Conservation (phyloP, 2,113 vertebrate species). For the Gobiocypris rarus region DNA sequence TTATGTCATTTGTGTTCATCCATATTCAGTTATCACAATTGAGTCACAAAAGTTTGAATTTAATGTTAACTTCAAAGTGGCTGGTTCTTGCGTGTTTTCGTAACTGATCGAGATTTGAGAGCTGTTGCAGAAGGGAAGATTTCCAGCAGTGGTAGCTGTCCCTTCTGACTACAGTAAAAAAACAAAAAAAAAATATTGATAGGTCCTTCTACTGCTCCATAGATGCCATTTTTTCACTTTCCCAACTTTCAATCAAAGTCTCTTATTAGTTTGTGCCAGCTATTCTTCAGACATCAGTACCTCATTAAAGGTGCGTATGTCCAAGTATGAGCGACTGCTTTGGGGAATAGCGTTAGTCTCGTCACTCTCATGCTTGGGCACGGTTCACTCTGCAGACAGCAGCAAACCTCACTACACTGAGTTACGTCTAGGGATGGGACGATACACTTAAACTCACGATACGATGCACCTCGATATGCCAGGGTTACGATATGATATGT, state of each 20-base stretch:
- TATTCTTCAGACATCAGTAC: slow-evolving; percentile 20
- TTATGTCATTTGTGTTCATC: not conserved
- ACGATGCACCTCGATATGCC: too few species aligned
- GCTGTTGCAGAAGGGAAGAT: not conserved
- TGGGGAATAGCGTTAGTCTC: slow-evolving; percentile 34
- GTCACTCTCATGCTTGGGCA: not conserved
- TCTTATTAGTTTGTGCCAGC: slow-evolving; percentile 23
- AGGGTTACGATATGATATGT: too few species aligned
- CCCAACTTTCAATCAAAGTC: slow-evolving; percentile 13
- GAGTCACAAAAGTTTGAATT: not conserved
- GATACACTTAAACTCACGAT: too few species aligned
- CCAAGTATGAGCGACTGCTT: slow-evolving; percentile 10
- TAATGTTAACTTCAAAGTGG: not conserved
- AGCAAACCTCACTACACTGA: slow-evolving; percentile 18
- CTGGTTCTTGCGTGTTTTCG: not conserved
- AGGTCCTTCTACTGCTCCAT: not conserved
- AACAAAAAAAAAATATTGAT: not conserved
- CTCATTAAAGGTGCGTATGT: slow-evolving; percentile 34
- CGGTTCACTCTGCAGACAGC: not conserved
- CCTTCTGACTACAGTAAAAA: not conserved
- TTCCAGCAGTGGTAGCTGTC: not conserved
- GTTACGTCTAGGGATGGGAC: too few species aligned
- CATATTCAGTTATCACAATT: not conserved
- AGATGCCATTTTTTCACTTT: slow-evolving; percentile 4
- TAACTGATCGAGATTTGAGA: not conserved